Evolutionary conservation across 2,888 invertebrate genomes (phyloP).

Genomic region (Drosophila nr. fundita): DNA sequence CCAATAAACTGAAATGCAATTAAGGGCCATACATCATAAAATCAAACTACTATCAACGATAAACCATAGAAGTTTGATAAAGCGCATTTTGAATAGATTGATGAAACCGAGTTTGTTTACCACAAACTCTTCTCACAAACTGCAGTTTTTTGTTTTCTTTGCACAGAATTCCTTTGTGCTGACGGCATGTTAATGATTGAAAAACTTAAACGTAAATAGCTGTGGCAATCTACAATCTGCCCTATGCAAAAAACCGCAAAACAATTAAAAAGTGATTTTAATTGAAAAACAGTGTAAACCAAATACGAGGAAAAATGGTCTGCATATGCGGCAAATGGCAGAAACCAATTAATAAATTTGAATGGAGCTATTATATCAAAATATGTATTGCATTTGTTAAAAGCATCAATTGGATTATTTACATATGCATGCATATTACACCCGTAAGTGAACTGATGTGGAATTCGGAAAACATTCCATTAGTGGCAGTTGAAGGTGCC

Average conservation of each 20-base stretch:
- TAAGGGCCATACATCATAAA: conserved; percentile 58
- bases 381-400: conserved; percentile 7
- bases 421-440: not conserved
- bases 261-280: conserved; percentile 40
- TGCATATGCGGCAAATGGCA: conserved; percentile 27
- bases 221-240: conserved; percentile 12
- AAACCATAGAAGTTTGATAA: conserved; percentile 19
- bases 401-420: not conserved
- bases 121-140: conserved; percentile 28
- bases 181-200: conserved; percentile 57
- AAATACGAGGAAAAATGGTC: not conserved
- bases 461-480: conserved; percentile 6
- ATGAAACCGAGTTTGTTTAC: conserved; percentile 34
- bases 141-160: not conserved
- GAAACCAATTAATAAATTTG: conserved; percentile 50
- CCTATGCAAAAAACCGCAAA: conserved; percentile 51
- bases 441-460: conserved; percentile 12
- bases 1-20: conserved; percentile 33
- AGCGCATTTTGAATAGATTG: conserved; percentile 14
- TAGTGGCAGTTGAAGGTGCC: conserved; percentile 17
- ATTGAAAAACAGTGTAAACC: conserved; percentile 29
- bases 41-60: conserved; percentile 37
- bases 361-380: conserved; percentile 11
- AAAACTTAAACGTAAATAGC: conserved; percentile 41
- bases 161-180: conserved; percentile 47